A percentile compares a stretch with the other conserved stretches of the same genome.
Conservation (phyloP, 2,888 invertebrate genomes). For the Drosophila gaucha region DNA sequence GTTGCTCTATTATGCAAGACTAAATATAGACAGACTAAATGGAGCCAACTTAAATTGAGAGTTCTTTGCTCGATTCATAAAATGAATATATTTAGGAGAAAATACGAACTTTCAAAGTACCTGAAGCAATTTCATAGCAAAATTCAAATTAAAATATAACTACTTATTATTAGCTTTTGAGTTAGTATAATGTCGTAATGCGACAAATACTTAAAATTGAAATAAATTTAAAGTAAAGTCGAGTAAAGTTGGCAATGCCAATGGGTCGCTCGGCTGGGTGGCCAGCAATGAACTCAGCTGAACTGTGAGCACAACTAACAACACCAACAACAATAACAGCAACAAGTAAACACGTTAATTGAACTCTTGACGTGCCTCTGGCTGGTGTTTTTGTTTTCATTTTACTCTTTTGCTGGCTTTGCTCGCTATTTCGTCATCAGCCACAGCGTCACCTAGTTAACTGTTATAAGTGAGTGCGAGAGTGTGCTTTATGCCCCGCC, state of each 20-base stretch:
- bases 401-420: slow-evolving; percentile 17
- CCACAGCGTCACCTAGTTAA: slow-evolving; percentile 58
- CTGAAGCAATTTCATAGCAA: too few species aligned
- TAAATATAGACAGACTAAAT: background rate
- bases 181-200: slow-evolving; percentile 1
- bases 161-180: background rate
- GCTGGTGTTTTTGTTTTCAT: slow-evolving; percentile 12
- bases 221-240: slow-evolving; percentile 19
- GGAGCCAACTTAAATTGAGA: too few species aligned
- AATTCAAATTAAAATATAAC: too few species aligned
- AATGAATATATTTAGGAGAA: too few species aligned
- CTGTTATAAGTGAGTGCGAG: slow-evolving; percentile 14
- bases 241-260: slow-evolving; percentile 42
- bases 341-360: slow-evolving; percentile 55
- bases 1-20: background rate
- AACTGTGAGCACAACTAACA: slow-evolving; percentile 35
- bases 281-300: slow-evolving; percentile 58
- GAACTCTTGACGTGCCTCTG: slow-evolving; percentile 62
- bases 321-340: slow-evolving; percentile 7
- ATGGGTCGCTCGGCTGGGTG: slow-evolving; percentile 31
- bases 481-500: slow-evolving; percentile 17
- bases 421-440: slow-evolving; percentile 46
- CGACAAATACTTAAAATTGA: slow-evolving; percentile 18
- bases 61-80: too few species aligned
- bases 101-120: too few species aligned